These are phyloP conservation scores for Pipistrellus pygmaeus DNA, from an alignment of 2,797 vertebrate species.

Conservation along the genomic window DNA sequence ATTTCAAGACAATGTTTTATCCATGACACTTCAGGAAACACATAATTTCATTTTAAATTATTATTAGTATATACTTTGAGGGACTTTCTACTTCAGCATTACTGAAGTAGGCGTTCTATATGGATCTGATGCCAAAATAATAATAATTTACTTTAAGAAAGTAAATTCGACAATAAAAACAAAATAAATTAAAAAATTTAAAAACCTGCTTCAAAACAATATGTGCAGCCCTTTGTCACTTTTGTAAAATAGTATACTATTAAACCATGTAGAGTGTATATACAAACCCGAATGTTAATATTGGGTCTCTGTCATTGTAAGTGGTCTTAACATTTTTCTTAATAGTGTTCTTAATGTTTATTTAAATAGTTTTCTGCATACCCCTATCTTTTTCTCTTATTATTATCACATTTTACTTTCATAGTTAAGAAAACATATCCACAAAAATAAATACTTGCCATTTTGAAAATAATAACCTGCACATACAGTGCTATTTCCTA, in stretches of 20 bases:
- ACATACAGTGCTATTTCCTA: background rate
- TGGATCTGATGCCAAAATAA: background rate
- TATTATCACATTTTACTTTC: background rate
- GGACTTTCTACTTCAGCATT: background rate
- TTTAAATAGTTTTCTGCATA: background rate
- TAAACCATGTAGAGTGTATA: background rate
- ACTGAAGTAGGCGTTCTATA: constrained; percentile 7
- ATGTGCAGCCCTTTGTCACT: background rate
- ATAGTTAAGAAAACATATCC: background rate
- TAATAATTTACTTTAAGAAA: constrained; percentile 4
- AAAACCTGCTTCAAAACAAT: background rate
- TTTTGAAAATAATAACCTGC: constrained; percentile 24
- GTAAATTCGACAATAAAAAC: constrained; percentile 28
- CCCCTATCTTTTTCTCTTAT: background rate
- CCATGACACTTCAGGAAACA: background rate
- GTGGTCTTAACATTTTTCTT: constrained; percentile 25
- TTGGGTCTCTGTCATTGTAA: background rate
- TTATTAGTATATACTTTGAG: background rate
- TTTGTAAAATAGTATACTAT: background rate
- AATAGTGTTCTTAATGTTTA: background rate
- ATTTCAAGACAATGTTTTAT: background rate
- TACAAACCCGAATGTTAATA: background rate
- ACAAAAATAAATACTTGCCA: background rate
- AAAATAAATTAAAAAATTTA: background rate
- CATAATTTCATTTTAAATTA: constrained; percentile 45